phyloP scores from a whole-genome alignment of 2,888 invertebrate species.

The Syrista parreyssii region DNA sequence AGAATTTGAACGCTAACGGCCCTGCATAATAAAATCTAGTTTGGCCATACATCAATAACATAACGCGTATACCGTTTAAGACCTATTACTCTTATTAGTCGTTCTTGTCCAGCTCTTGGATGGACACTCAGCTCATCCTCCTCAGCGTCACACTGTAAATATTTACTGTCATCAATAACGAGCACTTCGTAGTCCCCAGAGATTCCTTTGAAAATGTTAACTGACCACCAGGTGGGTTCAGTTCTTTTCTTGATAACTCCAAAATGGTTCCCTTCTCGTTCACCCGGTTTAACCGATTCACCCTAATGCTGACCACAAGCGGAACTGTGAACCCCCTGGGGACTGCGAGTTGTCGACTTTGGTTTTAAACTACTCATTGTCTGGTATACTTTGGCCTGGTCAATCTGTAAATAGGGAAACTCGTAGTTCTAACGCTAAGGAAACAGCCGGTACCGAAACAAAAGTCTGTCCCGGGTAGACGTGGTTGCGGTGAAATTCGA shows the following conservation, averaged over 20 bases:
- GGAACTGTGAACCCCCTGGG: neutral
- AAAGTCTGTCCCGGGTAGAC: neutral
- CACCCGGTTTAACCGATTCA: neutral
- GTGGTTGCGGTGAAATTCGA: conserved; percentile 18
- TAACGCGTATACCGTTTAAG: neutral
- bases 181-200: neutral
- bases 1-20: neutral
- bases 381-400: neutral
- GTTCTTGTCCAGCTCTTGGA: neutral
- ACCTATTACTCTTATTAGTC: neutral
- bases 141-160: neutral
- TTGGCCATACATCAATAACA: neutral
- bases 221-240: neutral
- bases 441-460: neutral
- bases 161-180: neutral
- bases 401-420: neutral
- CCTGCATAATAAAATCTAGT: neutral
- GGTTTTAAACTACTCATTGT: neutral
- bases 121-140: neutral
- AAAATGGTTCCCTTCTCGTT: neutral
- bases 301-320: neutral
- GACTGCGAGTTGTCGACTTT: neutral
- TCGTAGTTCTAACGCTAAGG: neutral
- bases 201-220: neutral
- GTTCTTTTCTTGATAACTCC: neutral